A percentile compares a stretch with the other conserved stretches of the same genome.
These are phyloP conservation scores for Perccottus glenii DNA, from an alignment of 2,113 vertebrate species.

Conservation along the genomic window DNA sequence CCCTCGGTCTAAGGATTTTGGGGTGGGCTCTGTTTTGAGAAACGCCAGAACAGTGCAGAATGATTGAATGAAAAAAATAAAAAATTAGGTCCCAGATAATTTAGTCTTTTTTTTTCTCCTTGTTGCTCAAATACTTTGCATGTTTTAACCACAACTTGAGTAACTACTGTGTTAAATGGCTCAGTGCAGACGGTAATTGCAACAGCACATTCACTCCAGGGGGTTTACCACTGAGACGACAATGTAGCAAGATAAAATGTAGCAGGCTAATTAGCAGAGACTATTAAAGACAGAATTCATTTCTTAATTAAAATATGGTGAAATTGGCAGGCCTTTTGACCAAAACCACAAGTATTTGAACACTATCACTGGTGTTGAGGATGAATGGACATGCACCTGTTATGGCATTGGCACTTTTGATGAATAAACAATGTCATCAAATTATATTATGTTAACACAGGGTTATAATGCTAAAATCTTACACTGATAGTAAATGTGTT, in stretches of 20 bases:
- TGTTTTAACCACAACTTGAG: background rate
- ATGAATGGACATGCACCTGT: background rate
- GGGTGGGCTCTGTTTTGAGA: slow-evolving; percentile 56
- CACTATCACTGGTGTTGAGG: background rate
- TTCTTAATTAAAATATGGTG: background rate
- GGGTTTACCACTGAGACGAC: background rate
- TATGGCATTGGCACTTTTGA: background rate
- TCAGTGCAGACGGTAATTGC: slow-evolving; percentile 12
- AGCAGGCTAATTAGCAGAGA: slow-evolving; percentile 11
- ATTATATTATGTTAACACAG: no score
- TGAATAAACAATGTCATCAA: background rate
- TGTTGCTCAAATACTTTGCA: background rate
- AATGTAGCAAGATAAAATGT: background rate
- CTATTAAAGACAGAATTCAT: slow-evolving; percentile 10
- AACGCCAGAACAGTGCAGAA: slow-evolving; percentile 34
- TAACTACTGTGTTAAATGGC: background rate
- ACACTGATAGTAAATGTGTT: no score
- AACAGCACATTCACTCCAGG: slow-evolving; percentile 6
- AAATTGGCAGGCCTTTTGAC: background rate
- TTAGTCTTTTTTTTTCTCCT: background rate
- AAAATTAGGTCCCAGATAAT: background rate
- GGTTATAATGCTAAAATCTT: no score
- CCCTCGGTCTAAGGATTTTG: slow-evolving; percentile 36
- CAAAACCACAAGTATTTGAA: background rate
- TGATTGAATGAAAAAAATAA: slow-evolving; percentile 42